Base-by-base conservation (phyloP, 2,113 vertebrate species). In the Anarrhichthys ocellatus region DNA sequence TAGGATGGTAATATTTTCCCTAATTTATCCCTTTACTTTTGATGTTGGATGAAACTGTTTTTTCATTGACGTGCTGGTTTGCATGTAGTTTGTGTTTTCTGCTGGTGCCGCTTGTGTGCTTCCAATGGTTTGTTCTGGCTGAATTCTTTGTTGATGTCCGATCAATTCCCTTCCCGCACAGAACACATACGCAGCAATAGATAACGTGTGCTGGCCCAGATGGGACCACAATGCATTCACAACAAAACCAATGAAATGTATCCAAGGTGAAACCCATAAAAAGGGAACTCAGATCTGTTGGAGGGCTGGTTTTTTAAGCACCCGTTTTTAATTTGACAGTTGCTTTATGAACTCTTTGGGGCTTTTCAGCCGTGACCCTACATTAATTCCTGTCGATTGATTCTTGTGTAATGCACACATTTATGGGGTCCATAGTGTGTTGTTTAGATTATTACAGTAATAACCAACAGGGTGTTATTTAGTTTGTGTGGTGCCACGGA, bases 321-420 rank as follows among this genome's bases (percentile, higher is more conserved):
- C 9, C 15, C 64, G 58, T 34, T 42, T 73, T 86, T 83, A 72
- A 80, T 82, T 80, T 76, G 96, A 78, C 67, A 44, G 70, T 96
- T 96, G 85, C 96, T 98, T 83, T 94, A 89, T 82, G 54, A 88
- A 56, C 71, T 72, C 62, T 79, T 18, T 0, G 70, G 54, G 22
- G 20, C 46, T 18, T 56, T 83, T 65, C 40, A 10, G n/a, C 61
- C 18, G 2, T 65, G 76, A 87, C 74, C 59, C 77, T 56, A 44
- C 75, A 73, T 84, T 76, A 67, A 87, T 73, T 75, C 24, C 18
- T 71, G 22, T 38, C 73, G 46, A 70, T 52, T 52, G 32, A 70
- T 70, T 82, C 62, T 38, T 17, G 64, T 68, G 15, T 56, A 64
- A 78, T 34, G 29, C 63, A 14, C 63, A 77, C 20, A 29, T 75